Evolutionary conservation across 2,888 invertebrate species (phyloP).

Genomic region (Scaptomyza caliginosa): DNA sequence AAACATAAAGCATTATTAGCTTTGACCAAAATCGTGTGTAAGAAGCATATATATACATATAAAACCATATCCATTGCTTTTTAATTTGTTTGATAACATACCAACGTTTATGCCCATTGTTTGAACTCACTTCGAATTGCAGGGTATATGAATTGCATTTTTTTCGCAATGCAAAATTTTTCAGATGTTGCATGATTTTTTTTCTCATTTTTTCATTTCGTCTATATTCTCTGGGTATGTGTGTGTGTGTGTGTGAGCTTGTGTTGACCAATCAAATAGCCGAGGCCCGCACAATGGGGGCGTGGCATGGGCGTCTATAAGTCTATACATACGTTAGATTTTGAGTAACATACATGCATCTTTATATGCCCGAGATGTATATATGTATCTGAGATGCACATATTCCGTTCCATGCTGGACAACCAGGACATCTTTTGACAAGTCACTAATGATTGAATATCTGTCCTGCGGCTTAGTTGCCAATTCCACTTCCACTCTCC

Average conservation of each 20-base stretch:
- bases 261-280: slow-evolving; percentile 65
- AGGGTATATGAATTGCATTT: slow-evolving; percentile 52
- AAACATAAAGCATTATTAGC: too few relatives aligned
- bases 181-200: slow-evolving; percentile 36
- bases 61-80: too few relatives aligned
- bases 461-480: background rate
- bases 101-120: background rate
- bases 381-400: background rate
- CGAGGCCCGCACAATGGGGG: slow-evolving; percentile 56
- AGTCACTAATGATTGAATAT: slow-evolving; percentile 41
- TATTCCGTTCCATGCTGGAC: background rate
- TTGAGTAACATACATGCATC: slow-evolving; percentile 17
- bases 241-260: slow-evolving; percentile 1
- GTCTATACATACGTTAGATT: slow-evolving; percentile 2
- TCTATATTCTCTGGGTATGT: slow-evolving; percentile 6
- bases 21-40: too few relatives aligned
- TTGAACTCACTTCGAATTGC: background rate
- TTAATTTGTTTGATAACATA: too few relatives aligned
- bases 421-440: slow-evolving; percentile 20
- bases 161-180: slow-evolving; percentile 48
- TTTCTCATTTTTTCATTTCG: background rate
- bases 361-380: slow-evolving; percentile 7
- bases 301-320: slow-evolving; percentile 59
- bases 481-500: background rate
- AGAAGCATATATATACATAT: too few relatives aligned